These are phyloP conservation scores for Eupeodes corollae DNA, from an alignment of 1,140 invertebrate genomes.

Conservation along the genomic window DNA sequence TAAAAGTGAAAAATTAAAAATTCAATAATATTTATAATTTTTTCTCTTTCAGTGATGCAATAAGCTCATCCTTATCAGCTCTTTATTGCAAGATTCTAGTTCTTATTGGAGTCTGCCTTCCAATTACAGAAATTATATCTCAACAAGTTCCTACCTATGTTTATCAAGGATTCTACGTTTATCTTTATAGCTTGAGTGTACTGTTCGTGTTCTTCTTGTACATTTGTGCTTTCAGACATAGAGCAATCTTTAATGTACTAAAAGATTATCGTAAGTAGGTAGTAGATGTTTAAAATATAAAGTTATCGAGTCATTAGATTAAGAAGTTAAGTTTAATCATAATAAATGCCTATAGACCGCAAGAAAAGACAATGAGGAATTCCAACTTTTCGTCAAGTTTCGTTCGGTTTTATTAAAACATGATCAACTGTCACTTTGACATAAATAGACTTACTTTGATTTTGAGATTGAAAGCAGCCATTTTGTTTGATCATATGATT, in stretches of 20 bases:
- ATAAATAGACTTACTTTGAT: no score
- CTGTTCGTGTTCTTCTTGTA: conserved; percentile 65
- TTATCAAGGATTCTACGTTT: conserved; percentile 71
- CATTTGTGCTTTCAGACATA: conserved; percentile 52
- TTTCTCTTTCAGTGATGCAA: conserved; percentile 32
- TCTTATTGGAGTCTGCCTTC: conserved; percentile 56
- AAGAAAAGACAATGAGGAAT: no score
- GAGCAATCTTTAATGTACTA: conserved; percentile 40
- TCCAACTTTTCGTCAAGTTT: no score
- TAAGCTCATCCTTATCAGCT: conserved; percentile 48
- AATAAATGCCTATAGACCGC: no score
- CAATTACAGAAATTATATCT: conserved; percentile 52
- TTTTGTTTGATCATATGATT: no score
- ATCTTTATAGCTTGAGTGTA: conserved; percentile 62
- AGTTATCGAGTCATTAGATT: no score
- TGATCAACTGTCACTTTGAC: no score
- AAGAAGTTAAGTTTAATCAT: no score
- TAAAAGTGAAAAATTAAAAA: background rate
- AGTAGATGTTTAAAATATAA: no score
- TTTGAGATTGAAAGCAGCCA: no score
- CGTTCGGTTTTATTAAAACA: no score
- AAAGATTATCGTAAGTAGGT: conserved; percentile 37
- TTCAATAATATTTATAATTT: conserved; percentile 1
- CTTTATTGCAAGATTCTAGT: conserved; percentile 64
- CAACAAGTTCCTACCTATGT: conserved; percentile 46